Conservation (phyloP, 1,140 invertebrate species). For the Aporrectodea caliginosa region DNA sequence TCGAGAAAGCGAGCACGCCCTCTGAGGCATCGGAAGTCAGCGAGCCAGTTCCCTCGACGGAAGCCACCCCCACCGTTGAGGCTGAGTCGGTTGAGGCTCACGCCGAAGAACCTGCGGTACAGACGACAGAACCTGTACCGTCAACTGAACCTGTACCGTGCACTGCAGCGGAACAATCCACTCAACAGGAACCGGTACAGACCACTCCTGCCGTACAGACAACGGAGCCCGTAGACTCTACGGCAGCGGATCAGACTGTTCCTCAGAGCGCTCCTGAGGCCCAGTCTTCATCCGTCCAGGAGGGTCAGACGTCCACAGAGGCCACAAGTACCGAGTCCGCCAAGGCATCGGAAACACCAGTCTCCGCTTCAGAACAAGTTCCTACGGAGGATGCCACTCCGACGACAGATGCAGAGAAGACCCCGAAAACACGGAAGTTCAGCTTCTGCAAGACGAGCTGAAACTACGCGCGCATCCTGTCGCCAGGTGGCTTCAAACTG, state of each 20-base stretch:
- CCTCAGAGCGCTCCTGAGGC: background rate
- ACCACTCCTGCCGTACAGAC: background rate
- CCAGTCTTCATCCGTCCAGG: background rate
- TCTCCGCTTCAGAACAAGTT: background rate
- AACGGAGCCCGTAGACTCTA: background rate
- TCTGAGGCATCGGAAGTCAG: background rate
- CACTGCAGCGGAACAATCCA: background rate
- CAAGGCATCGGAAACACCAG: too few relatives aligned
- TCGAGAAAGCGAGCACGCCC: background rate
- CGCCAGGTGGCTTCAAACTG: background rate
- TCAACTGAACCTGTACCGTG: background rate
- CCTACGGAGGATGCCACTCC: background rate
- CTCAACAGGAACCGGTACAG: background rate
- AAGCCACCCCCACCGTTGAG: too few relatives aligned
- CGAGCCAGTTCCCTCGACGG: too few relatives aligned
- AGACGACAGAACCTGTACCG: background rate
- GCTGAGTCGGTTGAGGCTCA: background rate
- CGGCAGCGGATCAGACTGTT: background rate
- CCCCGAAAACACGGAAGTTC: background rate
- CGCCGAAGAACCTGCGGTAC: background rate
- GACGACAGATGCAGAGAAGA: background rate
- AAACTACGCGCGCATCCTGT: background rate
- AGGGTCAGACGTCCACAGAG: background rate
- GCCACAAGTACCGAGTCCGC: background rate
- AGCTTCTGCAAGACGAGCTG: background rate